These are phyloP conservation scores for Trissolcus brochymenae DNA, from an alignment of 2,888 invertebrate species.

Conservation along the genomic window DNA sequence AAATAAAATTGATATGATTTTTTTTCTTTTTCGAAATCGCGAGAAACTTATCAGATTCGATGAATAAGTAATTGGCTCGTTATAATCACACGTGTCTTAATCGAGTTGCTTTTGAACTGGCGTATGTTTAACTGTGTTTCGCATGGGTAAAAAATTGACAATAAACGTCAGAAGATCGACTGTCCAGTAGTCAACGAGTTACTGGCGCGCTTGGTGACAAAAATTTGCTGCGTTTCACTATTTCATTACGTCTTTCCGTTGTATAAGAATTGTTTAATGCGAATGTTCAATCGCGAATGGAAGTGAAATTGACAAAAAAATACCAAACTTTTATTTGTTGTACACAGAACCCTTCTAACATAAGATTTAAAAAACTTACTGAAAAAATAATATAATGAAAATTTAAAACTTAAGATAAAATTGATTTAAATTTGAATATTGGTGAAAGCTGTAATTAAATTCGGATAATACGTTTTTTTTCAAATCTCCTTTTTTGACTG, in stretches of 20 bases:
- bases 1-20: too few relatives aligned
- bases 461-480: too few relatives aligned
- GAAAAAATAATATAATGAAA: too few relatives aligned
- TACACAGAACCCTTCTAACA: neutral
- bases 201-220: slow-evolving; percentile 40
- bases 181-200: slow-evolving; percentile 20
- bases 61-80: slow-evolving; percentile 11
- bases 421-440: too few relatives aligned
- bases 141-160: slow-evolving; percentile 30
- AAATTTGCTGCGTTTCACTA: slow-evolving; percentile 38
- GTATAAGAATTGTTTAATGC: slow-evolving; percentile 22
- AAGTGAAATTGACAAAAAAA: too few relatives aligned
- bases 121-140: slow-evolving; percentile 42
- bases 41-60: slow-evolving; percentile 7
- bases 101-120: slow-evolving; percentile 27
- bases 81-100: slow-evolving; percentile 27
- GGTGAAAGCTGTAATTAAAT: too few relatives aligned
- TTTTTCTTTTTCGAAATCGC: slow-evolving; percentile 1
- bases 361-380: too few relatives aligned
- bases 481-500: neutral
- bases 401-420: too few relatives aligned
- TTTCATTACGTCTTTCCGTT: slow-evolving; percentile 43
- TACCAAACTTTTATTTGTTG: too few relatives aligned
- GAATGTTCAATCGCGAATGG: neutral
- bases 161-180: slow-evolving; percentile 44